These are phyloP conservation scores for Perdita meconis DNA, from an alignment of 2,888 invertebrate genomes.

Conservation along the genomic window DNA sequence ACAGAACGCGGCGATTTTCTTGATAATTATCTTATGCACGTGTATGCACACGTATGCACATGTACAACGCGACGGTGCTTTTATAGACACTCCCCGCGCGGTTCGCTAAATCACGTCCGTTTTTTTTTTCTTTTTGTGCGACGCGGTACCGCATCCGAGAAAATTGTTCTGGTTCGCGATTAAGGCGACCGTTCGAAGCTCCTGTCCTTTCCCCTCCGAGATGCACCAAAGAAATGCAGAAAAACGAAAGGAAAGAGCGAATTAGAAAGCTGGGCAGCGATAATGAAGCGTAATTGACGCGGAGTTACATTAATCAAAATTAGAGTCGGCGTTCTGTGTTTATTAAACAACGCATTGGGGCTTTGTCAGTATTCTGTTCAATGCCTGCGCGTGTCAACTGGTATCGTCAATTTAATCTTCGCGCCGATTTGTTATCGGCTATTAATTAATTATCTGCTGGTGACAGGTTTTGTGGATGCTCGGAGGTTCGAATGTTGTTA, in stretches of 20 bases:
- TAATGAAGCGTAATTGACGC: slow-evolving; percentile 14
- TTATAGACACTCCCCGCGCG: not conserved
- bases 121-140: not conserved
- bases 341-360: slow-evolving; percentile 1
- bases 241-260: slow-evolving; percentile 7
- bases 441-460: not conserved
- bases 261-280: slow-evolving; percentile 35
- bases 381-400: not conserved
- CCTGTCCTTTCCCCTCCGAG: not conserved
- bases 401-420: not conserved
- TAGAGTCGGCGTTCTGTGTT: not conserved
- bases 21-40: slow-evolving; percentile 14
- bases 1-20: slow-evolving; percentile 47
- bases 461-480: not conserved
- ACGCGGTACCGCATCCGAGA: not conserved
- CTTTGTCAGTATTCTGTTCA: not conserved
- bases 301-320: slow-evolving; percentile 29
- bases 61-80: not conserved
- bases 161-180: slow-evolving; percentile 8
- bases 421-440: slow-evolving; percentile 3
- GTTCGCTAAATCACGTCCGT: not conserved
- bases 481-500: too few species aligned
- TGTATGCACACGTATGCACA: not conserved
- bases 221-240: not conserved
- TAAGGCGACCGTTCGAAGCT: not conserved